phyloP scores from a whole-genome alignment of 2,888 invertebrate genomes.

The Matsumyia berberina region DNA sequence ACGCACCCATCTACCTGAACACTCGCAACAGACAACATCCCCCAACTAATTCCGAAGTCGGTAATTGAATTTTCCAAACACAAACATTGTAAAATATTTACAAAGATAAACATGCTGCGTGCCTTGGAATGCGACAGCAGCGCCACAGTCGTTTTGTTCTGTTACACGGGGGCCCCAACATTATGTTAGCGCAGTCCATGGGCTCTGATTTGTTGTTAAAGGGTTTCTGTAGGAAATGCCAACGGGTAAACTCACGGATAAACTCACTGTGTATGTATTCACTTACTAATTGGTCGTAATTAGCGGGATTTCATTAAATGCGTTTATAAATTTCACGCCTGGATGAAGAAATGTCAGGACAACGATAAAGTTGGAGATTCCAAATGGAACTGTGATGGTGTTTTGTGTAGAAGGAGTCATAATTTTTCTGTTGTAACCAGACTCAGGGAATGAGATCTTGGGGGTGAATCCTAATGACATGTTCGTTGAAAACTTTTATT shows the following conservation, averaged over 20 bases:
- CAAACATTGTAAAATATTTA: conserved; percentile 74
- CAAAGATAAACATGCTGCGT: conserved; percentile 66
- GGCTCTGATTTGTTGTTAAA: conserved; percentile 33
- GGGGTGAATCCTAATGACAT: too few species aligned
- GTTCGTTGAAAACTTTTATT: too few species aligned
- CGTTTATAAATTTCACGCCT: conserved; percentile 51
- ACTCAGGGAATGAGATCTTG: too few species aligned
- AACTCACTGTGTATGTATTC: conserved; percentile 9
- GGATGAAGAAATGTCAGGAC: conserved; percentile 6
- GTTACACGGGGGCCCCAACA: conserved; percentile 42
- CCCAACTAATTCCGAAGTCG: conserved; percentile 60
- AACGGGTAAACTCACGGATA: too few species aligned
- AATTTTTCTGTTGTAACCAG: too few species aligned
- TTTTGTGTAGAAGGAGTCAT: not conserved
- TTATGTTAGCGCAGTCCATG: conserved; percentile 45
- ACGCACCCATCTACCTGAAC: conserved; percentile 28
- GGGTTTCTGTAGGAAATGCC: not conserved
- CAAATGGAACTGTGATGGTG: conserved; percentile 1
- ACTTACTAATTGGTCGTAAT: conserved; percentile 62
- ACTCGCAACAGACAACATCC: conserved; percentile 36
- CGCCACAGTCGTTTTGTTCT: conserved; percentile 16
- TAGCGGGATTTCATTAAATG: conserved; percentile 57
- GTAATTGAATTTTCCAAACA: conserved; percentile 75
- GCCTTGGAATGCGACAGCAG: conserved; percentile 42
- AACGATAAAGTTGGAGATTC: conserved; percentile 9